A percentile compares a stretch with the other conserved stretches of the same genome.
phyloP scores from a whole-genome alignment of 2,888 invertebrate genomes.

The Ectemnius cavifrons region DNA sequence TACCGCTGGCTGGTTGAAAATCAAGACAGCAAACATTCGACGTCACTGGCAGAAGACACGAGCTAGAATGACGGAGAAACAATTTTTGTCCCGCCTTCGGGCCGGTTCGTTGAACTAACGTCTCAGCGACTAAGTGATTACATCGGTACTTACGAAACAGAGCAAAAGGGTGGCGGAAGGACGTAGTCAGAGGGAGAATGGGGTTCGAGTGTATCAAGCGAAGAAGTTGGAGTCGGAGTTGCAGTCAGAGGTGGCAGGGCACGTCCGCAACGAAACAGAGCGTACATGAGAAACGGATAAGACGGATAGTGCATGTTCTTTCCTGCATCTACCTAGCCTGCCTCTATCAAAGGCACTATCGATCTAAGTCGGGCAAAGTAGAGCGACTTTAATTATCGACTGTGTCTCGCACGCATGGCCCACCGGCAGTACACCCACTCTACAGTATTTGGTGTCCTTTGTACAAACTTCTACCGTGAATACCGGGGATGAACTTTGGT shows the following conservation, averaged over 20 bases:
- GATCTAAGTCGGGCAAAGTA: slow-evolving; percentile 71
- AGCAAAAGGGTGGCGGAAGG: slow-evolving; percentile 11
- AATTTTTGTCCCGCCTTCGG: neutral
- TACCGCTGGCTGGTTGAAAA: too few relatives aligned
- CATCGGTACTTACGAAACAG: slow-evolving; percentile 17
- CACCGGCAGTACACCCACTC: slow-evolving; percentile 51
- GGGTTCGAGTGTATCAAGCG: slow-evolving; percentile 18
- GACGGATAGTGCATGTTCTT: slow-evolving; percentile 58
- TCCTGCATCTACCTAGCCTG: slow-evolving; percentile 32
- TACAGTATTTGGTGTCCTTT: slow-evolving; percentile 60
- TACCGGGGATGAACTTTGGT: slow-evolving; percentile 27
- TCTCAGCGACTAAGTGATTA: slow-evolving; percentile 14
- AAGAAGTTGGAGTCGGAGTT: slow-evolving; percentile 8
- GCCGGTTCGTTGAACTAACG: neutral
- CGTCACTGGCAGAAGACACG: too few relatives aligned
- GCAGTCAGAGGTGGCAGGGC: neutral
- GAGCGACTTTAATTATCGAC: slow-evolving; percentile 70
- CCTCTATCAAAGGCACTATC: slow-evolving; percentile 65
- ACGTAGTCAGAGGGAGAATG: slow-evolving; percentile 1
- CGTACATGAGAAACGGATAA: slow-evolving; percentile 24
- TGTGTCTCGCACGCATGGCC: slow-evolving; percentile 55
- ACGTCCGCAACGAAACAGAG: slow-evolving; percentile 33
- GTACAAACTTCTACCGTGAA: slow-evolving; percentile 51
- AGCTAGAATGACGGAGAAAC: too few relatives aligned
- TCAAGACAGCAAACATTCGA: too few relatives aligned